Base-by-base conservation (phyloP, 2,888 invertebrate species). In the Tupiocoris notatus region DNA sequence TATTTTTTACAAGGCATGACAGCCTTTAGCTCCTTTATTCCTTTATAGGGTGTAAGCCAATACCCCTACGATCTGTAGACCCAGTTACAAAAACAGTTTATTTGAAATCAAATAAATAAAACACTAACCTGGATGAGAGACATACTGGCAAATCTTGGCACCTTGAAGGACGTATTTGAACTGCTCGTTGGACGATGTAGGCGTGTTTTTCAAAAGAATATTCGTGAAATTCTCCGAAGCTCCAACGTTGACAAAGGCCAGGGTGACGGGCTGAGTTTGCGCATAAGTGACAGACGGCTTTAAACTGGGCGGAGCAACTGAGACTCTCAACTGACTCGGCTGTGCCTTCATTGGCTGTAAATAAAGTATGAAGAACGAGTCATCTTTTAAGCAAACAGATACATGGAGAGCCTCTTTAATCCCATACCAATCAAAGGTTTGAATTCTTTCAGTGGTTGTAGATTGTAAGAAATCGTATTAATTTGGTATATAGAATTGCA, bases 81-180 rank as follows among this genome's bases (percentile, higher is more conserved):
- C n/a, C n/a, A n/a, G n/a, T n/a, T n/a, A n/a, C n/a, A n/a, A n/a
- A n/a, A n/a, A n/a, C n/a, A n/a, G n/a, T n/a, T n/a, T n/a, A n/a
- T n/a, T n/a, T n/a, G n/a, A n/a, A n/a, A n/a, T n/a, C n/a, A n/a
- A n/a, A n/a, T n/a, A n/a, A n/a, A n/a, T n/a, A n/a, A 61, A 62
- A 63, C 2, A 76, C 54, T 67, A 59, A 77, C 77, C 68, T 65
- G 74, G 70, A 77, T 74, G 74, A 6, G 83, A 84, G 82, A 86
- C 84, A 80, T 85, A 86, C 54, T 86, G 83, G 81, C 85, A 85
- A 78, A 85, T 85, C 57, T 82, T 76, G 16, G 81, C 77, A 1
- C 80, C 77, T 83, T 83, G 73, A 18, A 82, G 81, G 59, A 82
- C 76, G 79, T 82, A 83, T 78, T 83, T 82, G 39, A 82, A 80